phyloP scores from a whole-genome alignment of 2,797 vertebrate species.

The Cyclopterus lumpus region DNA sequence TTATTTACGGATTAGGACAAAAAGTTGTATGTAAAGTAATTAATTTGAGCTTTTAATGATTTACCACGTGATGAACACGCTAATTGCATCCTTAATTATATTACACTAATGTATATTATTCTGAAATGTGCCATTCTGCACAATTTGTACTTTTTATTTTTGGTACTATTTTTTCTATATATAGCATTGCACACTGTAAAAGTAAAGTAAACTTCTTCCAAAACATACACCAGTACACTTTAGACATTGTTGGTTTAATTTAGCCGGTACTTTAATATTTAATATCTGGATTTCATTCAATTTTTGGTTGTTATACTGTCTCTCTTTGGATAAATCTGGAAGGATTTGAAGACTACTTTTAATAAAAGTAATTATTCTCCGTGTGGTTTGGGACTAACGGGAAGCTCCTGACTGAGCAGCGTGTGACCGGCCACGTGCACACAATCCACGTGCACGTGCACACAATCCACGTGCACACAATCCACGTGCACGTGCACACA shows the following conservation, averaged over 20 bases:
- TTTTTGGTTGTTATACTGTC: neutral
- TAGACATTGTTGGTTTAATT: neutral
- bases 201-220: neutral
- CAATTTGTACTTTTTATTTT: neutral
- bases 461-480: too few relatives aligned
- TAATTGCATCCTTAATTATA: too few relatives aligned
- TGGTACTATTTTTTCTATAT: neutral
- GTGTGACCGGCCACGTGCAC: conserved; percentile 59
- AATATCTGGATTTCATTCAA: neutral
- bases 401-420: conserved; percentile 58
- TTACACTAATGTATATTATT: neutral
- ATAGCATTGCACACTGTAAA: too few relatives aligned
- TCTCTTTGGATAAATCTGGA: neutral
- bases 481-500: too few relatives aligned
- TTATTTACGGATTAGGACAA: neutral
- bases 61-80: too few relatives aligned
- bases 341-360: neutral
- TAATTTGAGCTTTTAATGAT: neutral
- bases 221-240: too few relatives aligned
- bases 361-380: too few relatives aligned
- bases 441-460: too few relatives aligned
- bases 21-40: neutral
- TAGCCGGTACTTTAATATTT: neutral
- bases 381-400: conserved; percentile 26
- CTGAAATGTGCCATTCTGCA: neutral